Evolutionary conservation across 1,140 invertebrate genomes (phyloP), one percentile per base, ranked within the genome.

Genomic region (Zaprionus tsacasi): DNA sequence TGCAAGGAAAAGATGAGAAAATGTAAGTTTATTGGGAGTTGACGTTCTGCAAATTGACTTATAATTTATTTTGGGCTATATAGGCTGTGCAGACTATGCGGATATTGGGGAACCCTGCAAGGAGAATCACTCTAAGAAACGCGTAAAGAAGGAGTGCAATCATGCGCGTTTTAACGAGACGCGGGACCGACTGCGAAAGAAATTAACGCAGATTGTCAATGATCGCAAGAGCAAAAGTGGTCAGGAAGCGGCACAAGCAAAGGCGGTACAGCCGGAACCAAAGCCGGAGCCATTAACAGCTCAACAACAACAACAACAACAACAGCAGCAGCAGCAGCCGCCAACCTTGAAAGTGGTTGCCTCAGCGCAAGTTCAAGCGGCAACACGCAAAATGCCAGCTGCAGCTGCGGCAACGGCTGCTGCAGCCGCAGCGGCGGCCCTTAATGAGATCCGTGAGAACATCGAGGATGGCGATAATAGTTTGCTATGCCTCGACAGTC

Each of bases 171-270:
- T 91, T 36, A 93, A 92, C 35, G 93, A 94, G 76, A 93, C 93
- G 1, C 91, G 93, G 11, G 93, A 93, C 78, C 88, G 93, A 30
- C 75, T 94, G 48, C 91, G 93, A 55, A 93, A 92, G 61, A 93
- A 93, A 63, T 77, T 93, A 17, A 90, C 92, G 40, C 93, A 93
- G 66, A 80, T 92, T 63, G 82, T 89, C 5, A 92, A 89, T 48
- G 91, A 91, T 21, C 82, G 91, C 3, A 92, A 92, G 52, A 90
- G 70, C 50, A 82, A 87, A 40, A 75, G 60, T 50, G 67, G 73
- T 1, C 79, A 82, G 17, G 85, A 86, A 15, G 35, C 40, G 2
- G 21, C 61, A 1, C 81, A 85, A 27, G 13, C 68, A 1, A 66
- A 89, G 25, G 57, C 40, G 10, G 35, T 17, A 30, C 40, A 30